Evolutionary conservation across 2,113 vertebrate species (phyloP), one percentile per base, ranked within the genome.

Genomic region (Dipodomys spectabilis): DNA sequence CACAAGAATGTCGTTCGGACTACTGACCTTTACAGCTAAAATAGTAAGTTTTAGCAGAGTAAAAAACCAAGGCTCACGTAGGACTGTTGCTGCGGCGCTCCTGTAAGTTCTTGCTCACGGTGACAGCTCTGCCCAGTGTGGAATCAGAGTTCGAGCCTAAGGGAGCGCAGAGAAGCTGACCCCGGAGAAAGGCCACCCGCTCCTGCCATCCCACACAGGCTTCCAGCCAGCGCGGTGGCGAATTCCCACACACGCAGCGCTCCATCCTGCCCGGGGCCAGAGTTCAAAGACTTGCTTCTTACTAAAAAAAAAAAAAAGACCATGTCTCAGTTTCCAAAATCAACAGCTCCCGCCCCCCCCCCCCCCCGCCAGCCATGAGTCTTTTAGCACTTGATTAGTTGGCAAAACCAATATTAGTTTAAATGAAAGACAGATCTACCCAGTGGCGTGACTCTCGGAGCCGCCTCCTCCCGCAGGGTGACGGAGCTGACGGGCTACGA

Each of bases 401-500:
- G 92, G 93, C 90, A 86, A 82, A 67, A 82, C 49, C 68, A 80
- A n/a, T 0, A 15, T 73, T 92, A 32, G 11, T 74, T 79, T 74
- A 67, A 88, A 88, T 3, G 85, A 92, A 94, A 95, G 2, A 0
- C n/a, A 80, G 30, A 64, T 92, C 82, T 65, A 92, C 35, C 60
- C 4, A 11, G 75, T 45, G 2, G 28, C 27, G 69, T 74, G 69
- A 74, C 88, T 97, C 94, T 97, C 28, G 45, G 28, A 44, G 53
- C 23, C 57, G 25, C 89, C 64, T 93, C 88, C 81, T 92, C 92
- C 97, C 91, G 44, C 97, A 99, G 99, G 97, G 99, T 99, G 97
- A 99, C 99, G 0, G 99, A 99, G 97, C 97, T 99, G 96, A 99
- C 99, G 0, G 99, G 99, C 62, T 99, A 99, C 0, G 99, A 99